phyloP scores from a whole-genome alignment of 2,113 vertebrate species.

The Stegostoma tigrinum region DNA sequence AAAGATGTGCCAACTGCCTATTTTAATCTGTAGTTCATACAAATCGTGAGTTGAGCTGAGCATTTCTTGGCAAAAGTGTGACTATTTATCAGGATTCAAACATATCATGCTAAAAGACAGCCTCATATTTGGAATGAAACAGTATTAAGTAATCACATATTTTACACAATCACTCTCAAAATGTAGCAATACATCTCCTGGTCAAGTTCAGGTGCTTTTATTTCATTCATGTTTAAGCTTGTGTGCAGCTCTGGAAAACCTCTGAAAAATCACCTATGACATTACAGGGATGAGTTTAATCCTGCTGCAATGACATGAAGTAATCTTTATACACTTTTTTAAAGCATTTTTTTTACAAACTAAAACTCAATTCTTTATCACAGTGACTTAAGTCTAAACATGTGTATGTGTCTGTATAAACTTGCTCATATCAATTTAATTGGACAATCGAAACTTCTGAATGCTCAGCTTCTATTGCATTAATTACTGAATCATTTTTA shows the following conservation, averaged over 20 bases:
- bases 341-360: background rate
- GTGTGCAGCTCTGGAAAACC: no score
- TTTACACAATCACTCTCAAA: background rate
- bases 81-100: background rate
- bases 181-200: background rate
- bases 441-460: background rate
- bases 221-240: background rate
- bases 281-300: background rate
- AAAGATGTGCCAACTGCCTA: background rate
- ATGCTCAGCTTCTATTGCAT: background rate
- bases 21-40: background rate
- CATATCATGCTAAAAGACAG: background rate
- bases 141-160: background rate
- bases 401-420: background rate
- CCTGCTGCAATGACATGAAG: background rate
- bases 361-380: background rate
- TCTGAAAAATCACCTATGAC: background rate
- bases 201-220: background rate
- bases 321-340: background rate
- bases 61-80: background rate
- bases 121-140: background rate
- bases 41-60: background rate
- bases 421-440: background rate
- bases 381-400: background rate
- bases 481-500: background rate